A percentile compares a stretch with the other conserved stretches of the same genome.
phyloP scores from a whole-genome alignment of 2,888 invertebrate genomes.

The Dexiosoma caninum region DNA sequence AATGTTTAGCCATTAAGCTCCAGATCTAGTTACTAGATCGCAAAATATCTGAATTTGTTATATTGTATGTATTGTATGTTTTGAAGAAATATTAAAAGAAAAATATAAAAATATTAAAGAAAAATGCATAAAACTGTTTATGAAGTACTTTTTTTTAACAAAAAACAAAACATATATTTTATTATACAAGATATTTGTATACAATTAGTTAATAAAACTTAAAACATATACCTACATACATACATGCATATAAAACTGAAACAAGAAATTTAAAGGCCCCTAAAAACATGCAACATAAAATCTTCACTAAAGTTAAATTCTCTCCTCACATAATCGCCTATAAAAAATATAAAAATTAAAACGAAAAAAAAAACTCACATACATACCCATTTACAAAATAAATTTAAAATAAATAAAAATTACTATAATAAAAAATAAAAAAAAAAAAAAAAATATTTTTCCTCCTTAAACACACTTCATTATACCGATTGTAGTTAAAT shows the following conservation, averaged over 20 bases:
- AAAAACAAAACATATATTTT: slow-evolving; percentile 57
- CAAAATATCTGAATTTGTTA: slow-evolving; percentile 58
- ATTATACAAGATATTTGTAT: slow-evolving; percentile 64
- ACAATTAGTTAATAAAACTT: slow-evolving; percentile 59
- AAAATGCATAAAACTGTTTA: slow-evolving; percentile 49
- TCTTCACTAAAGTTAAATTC: slow-evolving; percentile 65
- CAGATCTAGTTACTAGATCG: slow-evolving; percentile 50
- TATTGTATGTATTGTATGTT: slow-evolving; percentile 56
- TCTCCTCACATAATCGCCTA: slow-evolving; percentile 56
- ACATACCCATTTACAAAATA: slow-evolving; percentile 35
- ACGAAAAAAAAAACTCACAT: slow-evolving; percentile 49
- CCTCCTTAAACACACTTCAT: slow-evolving; percentile 46
- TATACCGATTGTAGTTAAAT: slow-evolving; percentile 45
- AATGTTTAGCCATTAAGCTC: slow-evolving; percentile 3
- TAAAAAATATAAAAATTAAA: slow-evolving; percentile 53
- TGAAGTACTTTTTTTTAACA: slow-evolving; percentile 57
- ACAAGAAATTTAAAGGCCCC: slow-evolving; percentile 52
- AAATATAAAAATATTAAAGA: slow-evolving; percentile 23
- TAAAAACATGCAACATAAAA: slow-evolving; percentile 48
- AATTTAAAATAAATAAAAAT: slow-evolving; percentile 4
- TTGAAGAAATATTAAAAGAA: slow-evolving; percentile 46
- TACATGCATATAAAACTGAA: slow-evolving; percentile 30
- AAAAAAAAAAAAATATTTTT: slow-evolving; percentile 22
- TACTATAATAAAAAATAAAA: neutral
- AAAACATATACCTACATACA: neutral